Conservation (phyloP, 2,113 vertebrate genomes). For the Phylloscopus whistleri region DNA sequence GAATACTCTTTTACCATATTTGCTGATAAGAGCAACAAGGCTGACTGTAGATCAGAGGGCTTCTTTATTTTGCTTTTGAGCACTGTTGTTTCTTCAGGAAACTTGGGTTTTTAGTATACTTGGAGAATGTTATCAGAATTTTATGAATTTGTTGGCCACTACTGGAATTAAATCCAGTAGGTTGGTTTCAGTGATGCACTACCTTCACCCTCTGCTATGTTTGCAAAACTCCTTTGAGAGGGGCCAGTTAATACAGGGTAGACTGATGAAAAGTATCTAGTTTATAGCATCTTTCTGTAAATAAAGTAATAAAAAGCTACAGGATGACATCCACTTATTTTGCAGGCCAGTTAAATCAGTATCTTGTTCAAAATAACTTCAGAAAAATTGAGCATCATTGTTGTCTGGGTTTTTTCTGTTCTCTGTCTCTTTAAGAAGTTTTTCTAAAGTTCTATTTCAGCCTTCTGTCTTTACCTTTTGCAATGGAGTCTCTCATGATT, state of each 20-base stretch:
- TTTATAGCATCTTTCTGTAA: neutral
- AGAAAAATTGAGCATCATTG: neutral
- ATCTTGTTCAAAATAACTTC: rapidly evolving
- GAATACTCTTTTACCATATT: neutral
- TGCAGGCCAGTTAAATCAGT: neutral
- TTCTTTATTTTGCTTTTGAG: neutral
- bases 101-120: neutral
- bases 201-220: neutral
- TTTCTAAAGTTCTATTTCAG: too few species aligned
- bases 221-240: neutral
- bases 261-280: neutral
- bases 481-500: too few species aligned
- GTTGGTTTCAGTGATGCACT: neutral
- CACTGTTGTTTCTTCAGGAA: neutral
- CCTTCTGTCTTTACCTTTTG: too few species aligned
- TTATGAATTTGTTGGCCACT: neutral
- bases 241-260: neutral
- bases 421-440: too few species aligned
- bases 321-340: neutral
- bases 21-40: neutral
- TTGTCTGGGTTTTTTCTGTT: too few species aligned
- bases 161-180: neutral
- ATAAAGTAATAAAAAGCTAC: neutral
- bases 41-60: neutral
- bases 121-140: neutral